Base-by-base conservation (phyloP, 2,113 vertebrate genomes). In the Cepphus grylle region DNA sequence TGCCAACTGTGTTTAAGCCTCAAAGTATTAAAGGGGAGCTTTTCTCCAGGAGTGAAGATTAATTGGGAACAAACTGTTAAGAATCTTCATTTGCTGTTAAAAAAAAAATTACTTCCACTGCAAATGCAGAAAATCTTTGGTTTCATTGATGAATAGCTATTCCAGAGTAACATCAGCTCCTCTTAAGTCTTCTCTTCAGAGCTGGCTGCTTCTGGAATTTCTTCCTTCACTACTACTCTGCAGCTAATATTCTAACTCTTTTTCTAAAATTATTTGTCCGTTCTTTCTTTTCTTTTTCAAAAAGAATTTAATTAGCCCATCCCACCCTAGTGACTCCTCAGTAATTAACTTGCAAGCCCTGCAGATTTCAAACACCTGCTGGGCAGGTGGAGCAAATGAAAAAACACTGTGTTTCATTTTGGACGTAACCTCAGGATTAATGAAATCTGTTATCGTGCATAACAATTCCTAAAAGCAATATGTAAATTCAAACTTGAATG, bases 281-380 rank as follows among this genome's bases (percentile, higher is more conserved):
- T 77, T 76, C 40, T 76, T 77, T 76, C 40, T 76, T 78, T 50
- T 70, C 56, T 61, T 73, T 80, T 67, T 61, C 38, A 50, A 58
- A 70, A 40, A 34, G 45, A 61, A 15, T 88, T 90, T 96, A 73
- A 96, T 94, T 94, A 96, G 72, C 43, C 69, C 38, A 55, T 89
- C 67, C 82, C 36, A 81, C 67, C 65, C 47, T 59, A 52, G 47
- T 84, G 86, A 84, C 66, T 82, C 50, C 56, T 73, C 47, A 63
- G 80, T 94, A 96, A 94, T 96, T 96, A 95, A 88, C 82, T 74
- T 7, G 2, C 52, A 89, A 88, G 25, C 77, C 25, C 91, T 84
- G 56, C 1, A n/a, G 80, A 56, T 94, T 96, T 94, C 83, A 63
- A 89, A 88, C 72, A 93, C 83, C 92, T 96, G 86, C 86, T 84